A percentile compares a stretch with the other conserved stretches of the same genome.
Conservation (phyloP, 2,113 vertebrate genomes). For the Nesospiza acunhae region DNA sequence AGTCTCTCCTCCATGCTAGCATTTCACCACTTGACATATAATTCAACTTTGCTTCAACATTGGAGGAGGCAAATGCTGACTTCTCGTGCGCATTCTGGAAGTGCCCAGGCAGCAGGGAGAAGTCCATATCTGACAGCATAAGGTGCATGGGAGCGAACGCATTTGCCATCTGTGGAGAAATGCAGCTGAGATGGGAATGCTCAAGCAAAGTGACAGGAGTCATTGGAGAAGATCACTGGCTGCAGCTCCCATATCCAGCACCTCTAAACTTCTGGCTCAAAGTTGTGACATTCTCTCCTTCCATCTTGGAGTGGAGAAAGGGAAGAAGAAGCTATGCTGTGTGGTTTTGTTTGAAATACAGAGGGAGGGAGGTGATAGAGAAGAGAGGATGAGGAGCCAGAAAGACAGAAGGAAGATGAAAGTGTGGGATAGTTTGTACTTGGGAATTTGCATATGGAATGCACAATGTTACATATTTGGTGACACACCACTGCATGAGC, state of each 20-base stretch:
- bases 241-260: background rate
- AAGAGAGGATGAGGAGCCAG: background rate
- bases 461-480: rapidly evolving
- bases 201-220: background rate
- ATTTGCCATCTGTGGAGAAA: background rate
- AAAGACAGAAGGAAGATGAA: background rate
- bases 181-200: background rate
- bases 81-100: background rate
- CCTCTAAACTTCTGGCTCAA: background rate
- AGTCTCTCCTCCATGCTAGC: background rate
- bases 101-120: background rate
- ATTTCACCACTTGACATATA: background rate
- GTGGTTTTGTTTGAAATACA: background rate
- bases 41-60: background rate
- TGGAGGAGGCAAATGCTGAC: rapidly evolving
- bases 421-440: background rate
- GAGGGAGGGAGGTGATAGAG: background rate
- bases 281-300: background rate
- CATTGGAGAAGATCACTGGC: background rate
- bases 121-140: background rate
- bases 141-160: background rate
- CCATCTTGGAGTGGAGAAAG: background rate
- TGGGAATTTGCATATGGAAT: background rate
- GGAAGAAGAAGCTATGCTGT: background rate
- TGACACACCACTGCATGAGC: background rate